These are phyloP conservation scores for Bombus pyrosoma DNA, from an alignment of 1,140 invertebrate species.

Conservation along the genomic window DNA sequence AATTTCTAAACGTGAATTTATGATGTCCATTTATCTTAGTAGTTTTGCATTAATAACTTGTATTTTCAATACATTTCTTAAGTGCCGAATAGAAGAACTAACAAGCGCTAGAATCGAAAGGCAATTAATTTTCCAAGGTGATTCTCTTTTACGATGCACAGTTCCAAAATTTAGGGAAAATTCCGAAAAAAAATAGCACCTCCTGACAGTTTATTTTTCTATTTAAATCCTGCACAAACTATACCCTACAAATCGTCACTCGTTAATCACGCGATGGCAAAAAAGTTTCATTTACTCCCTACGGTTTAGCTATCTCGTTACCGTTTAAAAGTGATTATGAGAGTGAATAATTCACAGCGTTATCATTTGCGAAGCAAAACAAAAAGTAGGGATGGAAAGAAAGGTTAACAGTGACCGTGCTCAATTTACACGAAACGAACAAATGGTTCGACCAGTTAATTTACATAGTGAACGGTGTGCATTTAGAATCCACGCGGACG, in stretches of 20 bases:
- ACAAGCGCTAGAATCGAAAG: too few relatives aligned
- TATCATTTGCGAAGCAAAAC: too few relatives aligned
- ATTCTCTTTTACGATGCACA: background rate
- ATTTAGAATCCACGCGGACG: conserved; percentile 54
- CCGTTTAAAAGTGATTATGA: conserved; percentile 2
- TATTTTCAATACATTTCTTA: too few relatives aligned
- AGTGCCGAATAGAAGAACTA: too few relatives aligned
- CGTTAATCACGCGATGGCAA: background rate
- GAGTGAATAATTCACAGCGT: background rate
- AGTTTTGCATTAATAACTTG: too few relatives aligned
- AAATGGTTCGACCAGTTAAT: conserved; percentile 48
- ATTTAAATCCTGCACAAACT: background rate
- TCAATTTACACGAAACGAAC: conserved; percentile 53
- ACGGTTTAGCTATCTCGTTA: background rate
- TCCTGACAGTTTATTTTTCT: too few relatives aligned
- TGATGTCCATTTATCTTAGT: background rate
- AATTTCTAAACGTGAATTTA: background rate
- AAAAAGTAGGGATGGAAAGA: background rate
- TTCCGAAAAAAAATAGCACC: background rate
- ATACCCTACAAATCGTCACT: background rate
- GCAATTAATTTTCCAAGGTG: background rate
- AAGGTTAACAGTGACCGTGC: conserved; percentile 44
- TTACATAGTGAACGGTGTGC: conserved; percentile 48
- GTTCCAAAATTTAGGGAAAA: background rate
- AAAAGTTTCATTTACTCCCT: background rate